phyloP scores from a whole-genome alignment of 2,113 vertebrate genomes.

The Cyprinodon brontotheroides region DNA sequence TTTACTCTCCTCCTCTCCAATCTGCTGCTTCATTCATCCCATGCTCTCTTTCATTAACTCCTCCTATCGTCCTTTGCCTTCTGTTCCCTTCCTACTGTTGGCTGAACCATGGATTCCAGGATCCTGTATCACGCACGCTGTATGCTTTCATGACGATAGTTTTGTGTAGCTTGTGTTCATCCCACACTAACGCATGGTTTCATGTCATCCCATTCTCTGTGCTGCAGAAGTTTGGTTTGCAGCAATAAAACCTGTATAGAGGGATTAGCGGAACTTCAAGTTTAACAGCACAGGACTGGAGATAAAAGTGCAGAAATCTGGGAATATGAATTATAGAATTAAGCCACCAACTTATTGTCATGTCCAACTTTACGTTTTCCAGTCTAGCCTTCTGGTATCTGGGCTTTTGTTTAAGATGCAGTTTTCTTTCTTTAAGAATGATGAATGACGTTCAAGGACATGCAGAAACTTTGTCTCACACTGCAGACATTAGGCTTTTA shows the following conservation, averaged over 20 bases:
- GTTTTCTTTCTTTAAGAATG: no score
- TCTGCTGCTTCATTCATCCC: slow-evolving; percentile 69
- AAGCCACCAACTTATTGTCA: not conserved
- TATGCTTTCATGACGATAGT: not conserved
- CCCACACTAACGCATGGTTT: not conserved
- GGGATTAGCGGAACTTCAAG: not conserved
- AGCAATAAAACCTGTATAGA: not conserved
- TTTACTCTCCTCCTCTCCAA: slow-evolving; percentile 72
- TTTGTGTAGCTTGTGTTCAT: not conserved
- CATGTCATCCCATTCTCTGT: not conserved
- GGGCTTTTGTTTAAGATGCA: no score
- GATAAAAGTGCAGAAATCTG: not conserved
- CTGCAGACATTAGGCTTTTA: no score
- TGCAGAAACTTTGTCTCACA: no score
- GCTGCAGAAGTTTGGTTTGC: not conserved
- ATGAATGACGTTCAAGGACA: no score
- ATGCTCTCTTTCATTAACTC: slow-evolving; percentile 60
- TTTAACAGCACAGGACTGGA: not conserved
- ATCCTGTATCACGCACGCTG: slow-evolving; percentile 33
- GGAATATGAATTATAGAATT: not conserved
- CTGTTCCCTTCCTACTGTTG: slow-evolving; percentile 58
- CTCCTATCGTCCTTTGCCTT: slow-evolving; percentile 57
- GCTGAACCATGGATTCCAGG: slow-evolving; percentile 59
- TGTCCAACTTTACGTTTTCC: not conserved
- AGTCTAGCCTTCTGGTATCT: no score